phyloP scores from a whole-genome alignment of 2,797 vertebrate genomes.

The Pangasius sanitwongsei region DNA sequence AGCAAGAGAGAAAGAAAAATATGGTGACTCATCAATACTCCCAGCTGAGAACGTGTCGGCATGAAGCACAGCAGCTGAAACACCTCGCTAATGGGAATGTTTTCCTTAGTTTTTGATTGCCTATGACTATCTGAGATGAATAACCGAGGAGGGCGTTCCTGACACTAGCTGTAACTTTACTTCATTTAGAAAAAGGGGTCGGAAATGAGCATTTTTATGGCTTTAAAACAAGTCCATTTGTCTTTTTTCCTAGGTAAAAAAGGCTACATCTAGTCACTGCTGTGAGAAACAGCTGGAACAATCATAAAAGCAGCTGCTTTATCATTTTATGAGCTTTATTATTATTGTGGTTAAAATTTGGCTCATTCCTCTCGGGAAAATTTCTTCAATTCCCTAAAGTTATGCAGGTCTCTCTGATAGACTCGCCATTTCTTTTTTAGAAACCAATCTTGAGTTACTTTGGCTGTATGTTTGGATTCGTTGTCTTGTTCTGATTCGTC shows the following conservation, averaged over 20 bases:
- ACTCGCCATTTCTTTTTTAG: background rate
- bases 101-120: constrained; percentile 33
- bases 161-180: background rate
- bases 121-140: constrained; percentile 18
- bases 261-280: background rate
- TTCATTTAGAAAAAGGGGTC: background rate
- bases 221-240: background rate
- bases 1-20: constrained; percentile 57
- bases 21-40: constrained; percentile 80
- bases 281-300: background rate
- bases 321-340: background rate
- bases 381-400: background rate
- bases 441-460: too few species aligned
- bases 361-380: background rate
- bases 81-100: constrained; percentile 56
- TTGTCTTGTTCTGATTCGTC: background rate
- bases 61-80: constrained; percentile 66
- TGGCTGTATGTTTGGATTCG: background rate
- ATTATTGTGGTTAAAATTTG: background rate
- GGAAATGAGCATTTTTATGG: constrained; percentile 1
- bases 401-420: background rate
- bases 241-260: background rate
- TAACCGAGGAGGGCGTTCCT: background rate
- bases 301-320: background rate
- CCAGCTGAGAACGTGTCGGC: constrained; percentile 73